Evolutionary conservation across 2,888 invertebrate species (phyloP), one percentile per base, ranked within the genome.

Genomic region (Stenurella melanura): DNA sequence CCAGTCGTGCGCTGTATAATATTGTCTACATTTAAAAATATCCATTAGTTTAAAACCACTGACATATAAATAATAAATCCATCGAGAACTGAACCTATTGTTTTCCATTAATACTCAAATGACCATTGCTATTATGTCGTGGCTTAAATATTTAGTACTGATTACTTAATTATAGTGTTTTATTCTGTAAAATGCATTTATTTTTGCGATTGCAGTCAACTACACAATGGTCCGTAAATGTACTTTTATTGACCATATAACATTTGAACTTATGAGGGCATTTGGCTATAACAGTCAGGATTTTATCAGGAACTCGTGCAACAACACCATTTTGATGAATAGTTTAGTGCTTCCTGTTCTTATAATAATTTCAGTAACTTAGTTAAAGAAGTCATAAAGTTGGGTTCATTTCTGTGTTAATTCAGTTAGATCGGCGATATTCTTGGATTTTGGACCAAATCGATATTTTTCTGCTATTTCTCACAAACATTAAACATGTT

Each of bases 161-260:
- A 74, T 74, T 67, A 61, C 30, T 68, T 74, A 67, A 67, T 74
- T 74, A 57, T 21, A 38, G 19, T 60, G 54, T 74, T 74, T 60
- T 61, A 74, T 74, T 74, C 54, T 30, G 67, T 68, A 30, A 67
- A 60, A 12, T 57, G 26, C 67, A 61, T 67, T 66, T 66, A 64
- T 66, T 57, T 74, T 50, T 26, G 67, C 63, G 17, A 54, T 38
- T 7, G 70, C 56, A 58, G 57, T 17, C 38, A 66, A 70, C 64
- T 71, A 19, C 57, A 67, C 63, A 67, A 75, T 67, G 30, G 50
- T 34, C 42, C 60, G 50, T 54, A 42, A 64, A 71, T 68, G 67
- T 72, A 73, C 34, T 76, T 76, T 76, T 76, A 76, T 73, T 73
- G 73, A 26, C 73, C 21, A 73, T 75, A 67, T 67, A 67, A 60